These are phyloP conservation scores for Zosterops pallidus DNA, from an alignment of 2,113 vertebrate species.

Conservation along the genomic window DNA sequence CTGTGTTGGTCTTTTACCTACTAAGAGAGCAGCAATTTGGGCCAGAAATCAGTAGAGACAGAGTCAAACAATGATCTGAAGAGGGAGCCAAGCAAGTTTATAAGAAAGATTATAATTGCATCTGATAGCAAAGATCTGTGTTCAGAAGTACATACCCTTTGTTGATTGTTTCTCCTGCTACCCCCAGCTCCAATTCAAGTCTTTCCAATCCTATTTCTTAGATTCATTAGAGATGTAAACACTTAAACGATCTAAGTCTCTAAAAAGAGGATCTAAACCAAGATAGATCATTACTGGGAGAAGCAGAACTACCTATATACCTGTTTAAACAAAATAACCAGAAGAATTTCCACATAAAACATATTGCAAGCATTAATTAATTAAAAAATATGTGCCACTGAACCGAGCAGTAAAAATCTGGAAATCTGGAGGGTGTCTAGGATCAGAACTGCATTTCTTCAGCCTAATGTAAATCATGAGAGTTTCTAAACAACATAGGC, in stretches of 20 bases:
- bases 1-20: background rate
- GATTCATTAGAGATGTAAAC: background rate
- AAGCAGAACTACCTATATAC: background rate
- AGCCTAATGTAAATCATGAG: background rate
- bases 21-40: background rate
- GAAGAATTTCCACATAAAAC: background rate
- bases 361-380: background rate
- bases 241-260: background rate
- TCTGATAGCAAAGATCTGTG: background rate
- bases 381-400: background rate
- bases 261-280: background rate
- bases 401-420: background rate
- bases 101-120: background rate
- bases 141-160: background rate
- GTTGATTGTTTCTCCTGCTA: background rate
- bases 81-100: background rate
- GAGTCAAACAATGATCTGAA: background rate
- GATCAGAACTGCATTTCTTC: background rate
- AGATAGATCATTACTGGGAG: background rate
- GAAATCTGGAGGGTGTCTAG: background rate
- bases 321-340: background rate
- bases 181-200: background rate
- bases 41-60: background rate
- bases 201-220: background rate
- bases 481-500: background rate